These are phyloP conservation scores for Xylota segnis DNA, from an alignment of 2,888 invertebrate species.

Conservation along the genomic window DNA sequence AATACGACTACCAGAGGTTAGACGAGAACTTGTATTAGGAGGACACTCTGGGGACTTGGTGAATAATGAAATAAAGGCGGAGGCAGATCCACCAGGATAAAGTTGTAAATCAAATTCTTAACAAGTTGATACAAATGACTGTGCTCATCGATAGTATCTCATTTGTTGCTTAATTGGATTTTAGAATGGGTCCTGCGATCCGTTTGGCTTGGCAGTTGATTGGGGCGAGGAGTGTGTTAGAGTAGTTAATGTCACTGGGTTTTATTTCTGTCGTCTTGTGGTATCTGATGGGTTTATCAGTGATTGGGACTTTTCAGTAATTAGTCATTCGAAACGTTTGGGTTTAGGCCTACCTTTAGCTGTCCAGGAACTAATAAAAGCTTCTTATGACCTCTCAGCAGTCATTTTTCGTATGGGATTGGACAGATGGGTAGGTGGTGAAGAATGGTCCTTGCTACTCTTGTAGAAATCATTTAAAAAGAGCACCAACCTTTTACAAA, in stretches of 20 bases:
- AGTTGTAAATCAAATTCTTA: conserved; percentile 42
- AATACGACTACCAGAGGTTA: not conserved
- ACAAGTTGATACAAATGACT: conserved; percentile 36
- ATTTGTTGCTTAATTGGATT: conserved; percentile 35
- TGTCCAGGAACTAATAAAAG: too few relatives aligned
- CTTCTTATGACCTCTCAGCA: too few relatives aligned
- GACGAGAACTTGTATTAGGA: not conserved
- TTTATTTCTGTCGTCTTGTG: not conserved
- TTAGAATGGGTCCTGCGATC: not conserved
- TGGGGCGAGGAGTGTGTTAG: not conserved
- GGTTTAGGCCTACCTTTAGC: too few relatives aligned
- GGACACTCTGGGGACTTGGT: not conserved
- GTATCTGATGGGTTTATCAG: too few relatives aligned
- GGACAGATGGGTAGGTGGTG: too few relatives aligned
- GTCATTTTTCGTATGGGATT: too few relatives aligned
- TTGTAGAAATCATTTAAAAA: too few relatives aligned
- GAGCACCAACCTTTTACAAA: too few relatives aligned
- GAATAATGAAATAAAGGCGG: conserved; percentile 10
- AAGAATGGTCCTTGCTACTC: too few relatives aligned
- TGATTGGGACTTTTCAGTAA: too few relatives aligned
- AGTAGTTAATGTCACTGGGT: not conserved
- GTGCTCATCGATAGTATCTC: conserved; percentile 28
- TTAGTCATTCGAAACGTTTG: too few relatives aligned
- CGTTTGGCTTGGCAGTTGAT: not conserved
- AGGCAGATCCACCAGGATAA: conserved; percentile 15